phyloP scores from a whole-genome alignment of 2,888 invertebrate species.

The Drosophila sordidula region DNA sequence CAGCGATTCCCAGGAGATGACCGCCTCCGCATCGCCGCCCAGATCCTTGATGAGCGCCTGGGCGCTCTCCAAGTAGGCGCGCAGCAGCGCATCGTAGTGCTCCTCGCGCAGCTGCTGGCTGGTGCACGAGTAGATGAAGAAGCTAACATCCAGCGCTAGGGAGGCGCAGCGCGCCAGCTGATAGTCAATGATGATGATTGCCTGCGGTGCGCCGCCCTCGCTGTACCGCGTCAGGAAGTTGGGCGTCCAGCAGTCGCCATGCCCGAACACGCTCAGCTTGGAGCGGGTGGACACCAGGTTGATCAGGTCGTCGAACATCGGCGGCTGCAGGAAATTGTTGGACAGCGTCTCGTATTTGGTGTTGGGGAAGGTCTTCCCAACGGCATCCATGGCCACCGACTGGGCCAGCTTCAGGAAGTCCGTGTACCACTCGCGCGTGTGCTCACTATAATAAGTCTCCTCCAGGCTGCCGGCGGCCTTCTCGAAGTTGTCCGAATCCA shows the following conservation, averaged over 20 bases:
- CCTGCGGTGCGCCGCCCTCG: conserved; percentile 62
- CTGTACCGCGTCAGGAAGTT: conserved; percentile 88
- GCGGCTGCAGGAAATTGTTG: conserved; percentile 86
- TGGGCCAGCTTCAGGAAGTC: conserved; percentile 86
- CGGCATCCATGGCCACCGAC: conserved; percentile 87
- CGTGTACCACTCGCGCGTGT: conserved; percentile 87
- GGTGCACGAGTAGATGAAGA: conserved; percentile 88
- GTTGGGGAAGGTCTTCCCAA: conserved; percentile 88
- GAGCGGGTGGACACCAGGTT: conserved; percentile 77
- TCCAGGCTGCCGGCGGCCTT: conserved; percentile 83
- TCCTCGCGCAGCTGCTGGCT: conserved; percentile 86
- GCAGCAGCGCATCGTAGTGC: conserved; percentile 86
- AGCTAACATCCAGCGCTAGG: conserved; percentile 82
- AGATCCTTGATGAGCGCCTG: conserved; percentile 86
- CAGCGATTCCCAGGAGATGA: conserved; percentile 84
- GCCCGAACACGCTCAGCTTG: conserved; percentile 87
- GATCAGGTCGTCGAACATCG: conserved; percentile 86
- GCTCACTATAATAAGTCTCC: conserved; percentile 87
- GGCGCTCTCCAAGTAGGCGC: conserved; percentile 87
- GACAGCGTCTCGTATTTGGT: conserved; percentile 87
- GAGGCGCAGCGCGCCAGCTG: conserved; percentile 87
- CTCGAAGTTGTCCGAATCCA: conserved; percentile 86
- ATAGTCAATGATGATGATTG: conserved; percentile 88
- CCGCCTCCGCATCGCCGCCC: conserved; percentile 87
- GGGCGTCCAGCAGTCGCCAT: conserved; percentile 92